phyloP scores from a whole-genome alignment of 2,888 invertebrate species.

The Oegoconia quadripuncta region DNA sequence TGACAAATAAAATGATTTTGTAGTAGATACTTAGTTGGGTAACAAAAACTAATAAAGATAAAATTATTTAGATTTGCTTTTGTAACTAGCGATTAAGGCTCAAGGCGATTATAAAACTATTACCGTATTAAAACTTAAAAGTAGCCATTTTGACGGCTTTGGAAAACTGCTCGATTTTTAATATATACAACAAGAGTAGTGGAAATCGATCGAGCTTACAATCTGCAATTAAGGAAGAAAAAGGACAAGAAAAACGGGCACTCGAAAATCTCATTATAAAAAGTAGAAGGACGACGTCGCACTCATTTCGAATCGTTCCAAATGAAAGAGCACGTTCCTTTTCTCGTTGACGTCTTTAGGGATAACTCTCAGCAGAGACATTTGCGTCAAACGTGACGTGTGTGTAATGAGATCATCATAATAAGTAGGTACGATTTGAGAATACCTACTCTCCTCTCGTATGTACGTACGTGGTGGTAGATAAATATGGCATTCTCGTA shows the following conservation, averaged over 20 bases:
- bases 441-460: constrained; percentile 14
- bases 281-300: constrained; percentile 20
- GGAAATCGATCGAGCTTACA: constrained; percentile 3
- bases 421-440: constrained; percentile 11
- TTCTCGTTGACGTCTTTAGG: constrained; percentile 11
- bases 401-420: constrained; percentile 39
- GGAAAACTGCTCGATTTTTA: too few species aligned
- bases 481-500: too few species aligned
- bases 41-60: too few species aligned
- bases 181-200: too few species aligned
- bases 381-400: constrained; percentile 42
- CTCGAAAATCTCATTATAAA: constrained; percentile 30
- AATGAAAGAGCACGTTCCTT: constrained; percentile 21
- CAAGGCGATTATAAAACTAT: too few species aligned
- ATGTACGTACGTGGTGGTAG: too few species aligned
- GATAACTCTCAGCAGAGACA: constrained; percentile 18
- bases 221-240: constrained; percentile 11
- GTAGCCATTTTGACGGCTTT: too few species aligned
- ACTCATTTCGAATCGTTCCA: constrained; percentile 24
- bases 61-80: too few species aligned
- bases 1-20: too few species aligned
- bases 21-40: too few species aligned
- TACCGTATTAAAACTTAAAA: too few species aligned
- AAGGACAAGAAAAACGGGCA: constrained; percentile 20
- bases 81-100: too few species aligned